A percentile compares a stretch with the other conserved stretches of the same genome.
Conservation (phyloP, 2,888 invertebrate species). For the Cheilosia scutellata region DNA sequence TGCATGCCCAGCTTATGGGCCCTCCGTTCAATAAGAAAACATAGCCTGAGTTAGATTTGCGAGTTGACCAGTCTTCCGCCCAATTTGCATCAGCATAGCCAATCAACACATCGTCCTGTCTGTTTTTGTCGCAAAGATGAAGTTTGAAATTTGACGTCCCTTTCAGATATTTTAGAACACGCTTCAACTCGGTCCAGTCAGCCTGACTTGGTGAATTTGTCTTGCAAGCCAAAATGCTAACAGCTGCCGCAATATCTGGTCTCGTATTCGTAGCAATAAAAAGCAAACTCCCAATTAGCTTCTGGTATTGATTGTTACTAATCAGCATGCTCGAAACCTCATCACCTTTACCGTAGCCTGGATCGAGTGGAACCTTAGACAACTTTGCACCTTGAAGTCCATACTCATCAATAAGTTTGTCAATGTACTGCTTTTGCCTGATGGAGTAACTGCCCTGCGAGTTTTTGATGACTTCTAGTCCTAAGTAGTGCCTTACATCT, state of each 20-base stretch:
- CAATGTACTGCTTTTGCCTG: too few species aligned
- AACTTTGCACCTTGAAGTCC: not conserved
- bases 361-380: not conserved
- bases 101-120: too few species aligned
- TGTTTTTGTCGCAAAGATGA: too few species aligned
- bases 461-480: not conserved
- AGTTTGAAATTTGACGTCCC: not conserved
- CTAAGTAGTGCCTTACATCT: not conserved
- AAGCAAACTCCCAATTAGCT: too few species aligned
- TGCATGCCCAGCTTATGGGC: not conserved
- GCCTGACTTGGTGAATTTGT: not conserved
- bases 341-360: too few species aligned
- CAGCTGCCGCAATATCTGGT: too few species aligned
- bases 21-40: not conserved
- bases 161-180: not conserved
- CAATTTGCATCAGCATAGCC: not conserved
- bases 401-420: too few species aligned
- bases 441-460: too few species aligned
- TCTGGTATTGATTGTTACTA: too few species aligned
- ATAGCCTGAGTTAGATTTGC: not conserved
- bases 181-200: not conserved
- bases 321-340: too few species aligned
- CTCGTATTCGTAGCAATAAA: not conserved
- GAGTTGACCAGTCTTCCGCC: not conserved
- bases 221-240: too few species aligned